Evolutionary conservation across 2,888 invertebrate species (phyloP).

Genomic region (Platycheirus rosarum): DNA sequence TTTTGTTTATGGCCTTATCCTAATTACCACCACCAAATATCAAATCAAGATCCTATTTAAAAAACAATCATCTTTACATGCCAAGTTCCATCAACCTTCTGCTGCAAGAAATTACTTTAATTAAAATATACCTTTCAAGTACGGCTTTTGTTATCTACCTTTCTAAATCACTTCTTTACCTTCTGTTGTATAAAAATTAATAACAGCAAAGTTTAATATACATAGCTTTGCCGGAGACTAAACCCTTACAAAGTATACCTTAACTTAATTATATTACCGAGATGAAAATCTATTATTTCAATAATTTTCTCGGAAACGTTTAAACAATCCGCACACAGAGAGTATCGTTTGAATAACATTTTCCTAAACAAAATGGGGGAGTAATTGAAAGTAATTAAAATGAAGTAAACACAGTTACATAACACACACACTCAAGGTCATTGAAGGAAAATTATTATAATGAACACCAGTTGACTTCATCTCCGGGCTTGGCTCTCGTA

Average conservation of each 20-base stretch:
- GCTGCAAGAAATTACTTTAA: slow-evolving; percentile 10
- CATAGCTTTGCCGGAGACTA: not conserved
- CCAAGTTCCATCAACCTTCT: not conserved
- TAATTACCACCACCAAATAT: too few relatives aligned
- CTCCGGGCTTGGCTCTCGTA: not conserved
- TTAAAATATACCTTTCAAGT: slow-evolving; percentile 12
- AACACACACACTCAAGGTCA: not conserved
- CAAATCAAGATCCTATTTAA: too few relatives aligned
- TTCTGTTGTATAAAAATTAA: slow-evolving; percentile 1
- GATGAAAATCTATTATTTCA: slow-evolving; percentile 25
- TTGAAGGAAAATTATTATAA: slow-evolving; percentile 8
- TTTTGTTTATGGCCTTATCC: too few relatives aligned
- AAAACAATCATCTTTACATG: not conserved
- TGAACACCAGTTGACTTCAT: not conserved
- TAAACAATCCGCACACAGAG: not conserved
- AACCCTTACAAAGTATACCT: slow-evolving; percentile 13
- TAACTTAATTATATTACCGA: slow-evolving; percentile 11
- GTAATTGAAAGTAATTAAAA: slow-evolving; percentile 24
- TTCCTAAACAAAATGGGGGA: not conserved
- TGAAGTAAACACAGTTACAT: slow-evolving; percentile 3
- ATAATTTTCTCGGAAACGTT: slow-evolving; percentile 13
- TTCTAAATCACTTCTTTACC: not conserved
- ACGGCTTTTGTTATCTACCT: too few relatives aligned
- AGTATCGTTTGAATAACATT: slow-evolving; percentile 7
- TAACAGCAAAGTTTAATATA: not conserved